Percentiles rank a stretch among this genome's conserved stretches.
phyloP scores from a whole-genome alignment of 1,140 invertebrate species.

The Asbolus verrucosus region DNA sequence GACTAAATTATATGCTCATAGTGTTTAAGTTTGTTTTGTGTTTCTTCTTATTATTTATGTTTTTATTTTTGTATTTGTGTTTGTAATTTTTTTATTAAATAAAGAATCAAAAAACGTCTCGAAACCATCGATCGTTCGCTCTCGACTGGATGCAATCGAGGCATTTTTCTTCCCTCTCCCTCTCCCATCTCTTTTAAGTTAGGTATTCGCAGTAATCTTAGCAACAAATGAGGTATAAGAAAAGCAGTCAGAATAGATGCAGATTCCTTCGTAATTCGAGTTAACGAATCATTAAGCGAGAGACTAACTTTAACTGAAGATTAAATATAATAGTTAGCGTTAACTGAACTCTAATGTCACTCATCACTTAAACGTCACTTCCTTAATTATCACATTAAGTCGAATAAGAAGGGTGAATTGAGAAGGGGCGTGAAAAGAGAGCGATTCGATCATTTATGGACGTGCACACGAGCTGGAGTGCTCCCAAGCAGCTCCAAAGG shows the following conservation, averaged over 20 bases:
- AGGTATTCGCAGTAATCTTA: slow-evolving; percentile 33
- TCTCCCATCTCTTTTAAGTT: neutral
- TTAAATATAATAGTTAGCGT: slow-evolving; percentile 65
- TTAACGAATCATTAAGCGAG: slow-evolving; percentile 64
- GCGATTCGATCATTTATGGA: neutral
- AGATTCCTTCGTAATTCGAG: slow-evolving; percentile 57
- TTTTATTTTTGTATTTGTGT: slow-evolving; percentile 50
- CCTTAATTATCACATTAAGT: slow-evolving; percentile 63
- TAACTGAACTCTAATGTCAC: slow-evolving; percentile 63
- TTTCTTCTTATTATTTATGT: slow-evolving; percentile 50
- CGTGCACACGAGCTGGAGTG: too few relatives aligned
- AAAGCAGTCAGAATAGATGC: slow-evolving; percentile 54
- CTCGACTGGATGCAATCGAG: too few relatives aligned
- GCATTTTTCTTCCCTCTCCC: neutral
- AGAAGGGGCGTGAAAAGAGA: neutral
- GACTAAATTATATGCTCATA: slow-evolving; percentile 39
- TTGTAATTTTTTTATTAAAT: slow-evolving; percentile 52
- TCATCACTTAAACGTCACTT: slow-evolving; percentile 64
- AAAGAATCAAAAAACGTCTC: slow-evolving; percentile 37
- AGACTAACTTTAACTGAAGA: slow-evolving; percentile 63
- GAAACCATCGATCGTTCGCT: neutral
- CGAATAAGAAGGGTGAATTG: slow-evolving; percentile 42
- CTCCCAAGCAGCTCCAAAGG: too few relatives aligned
- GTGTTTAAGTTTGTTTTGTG: slow-evolving; percentile 44
- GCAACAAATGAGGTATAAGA: slow-evolving; percentile 58